phyloP scores from a whole-genome alignment of 2,888 invertebrate species.

The Lumbricus terrestris region DNA sequence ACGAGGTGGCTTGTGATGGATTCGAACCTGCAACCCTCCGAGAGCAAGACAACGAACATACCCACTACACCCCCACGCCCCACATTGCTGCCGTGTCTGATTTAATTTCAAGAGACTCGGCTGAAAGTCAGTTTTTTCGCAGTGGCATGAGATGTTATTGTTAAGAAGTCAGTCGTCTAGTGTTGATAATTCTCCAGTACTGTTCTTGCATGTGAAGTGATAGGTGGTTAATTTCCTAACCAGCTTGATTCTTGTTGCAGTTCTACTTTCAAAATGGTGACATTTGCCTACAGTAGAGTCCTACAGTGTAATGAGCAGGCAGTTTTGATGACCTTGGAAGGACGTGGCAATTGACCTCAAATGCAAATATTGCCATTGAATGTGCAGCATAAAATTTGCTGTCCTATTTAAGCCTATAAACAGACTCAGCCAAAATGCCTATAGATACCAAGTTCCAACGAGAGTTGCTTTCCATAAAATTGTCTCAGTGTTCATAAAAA shows the following conservation, averaged over 20 bases:
- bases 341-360: not conserved
- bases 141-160: not conserved
- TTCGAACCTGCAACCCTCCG: too few species aligned
- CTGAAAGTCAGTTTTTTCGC: not conserved
- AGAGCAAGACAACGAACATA: too few species aligned
- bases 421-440: not conserved
- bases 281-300: too few species aligned
- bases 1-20: too few species aligned
- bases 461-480: not conserved
- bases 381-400: not conserved
- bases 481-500: not conserved
- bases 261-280: not conserved
- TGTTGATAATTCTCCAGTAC: not conserved
- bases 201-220: not conserved
- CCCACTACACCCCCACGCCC: too few species aligned
- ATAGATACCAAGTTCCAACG: not conserved
- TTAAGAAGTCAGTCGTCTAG: not conserved
- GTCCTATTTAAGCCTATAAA: not conserved
- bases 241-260: not conserved
- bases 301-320: too few species aligned
- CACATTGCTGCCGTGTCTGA: not conserved
- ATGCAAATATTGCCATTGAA: not conserved
- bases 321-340: too few species aligned
- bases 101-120: not conserved
- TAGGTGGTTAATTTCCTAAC: not conserved